Conservation (phyloP, 1,140 invertebrate species). For the Trichonephila clavipes region DNA sequence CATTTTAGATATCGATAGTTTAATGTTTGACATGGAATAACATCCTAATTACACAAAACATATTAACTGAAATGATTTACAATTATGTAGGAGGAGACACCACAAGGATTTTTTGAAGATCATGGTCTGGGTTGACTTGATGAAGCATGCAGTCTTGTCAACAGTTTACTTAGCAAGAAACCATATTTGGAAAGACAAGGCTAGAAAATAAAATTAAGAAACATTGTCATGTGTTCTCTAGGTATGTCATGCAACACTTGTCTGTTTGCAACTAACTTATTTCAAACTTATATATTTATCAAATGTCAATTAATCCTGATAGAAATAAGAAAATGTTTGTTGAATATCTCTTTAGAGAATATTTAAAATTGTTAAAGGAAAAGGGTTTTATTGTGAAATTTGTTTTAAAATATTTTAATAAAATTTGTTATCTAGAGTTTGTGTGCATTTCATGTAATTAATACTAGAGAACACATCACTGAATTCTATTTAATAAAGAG, state of each 20-base stretch:
- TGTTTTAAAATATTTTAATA: slow-evolving; percentile 67
- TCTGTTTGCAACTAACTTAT: slow-evolving; percentile 28
- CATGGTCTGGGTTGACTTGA: slow-evolving; percentile 93
- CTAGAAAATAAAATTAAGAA: slow-evolving; percentile 27
- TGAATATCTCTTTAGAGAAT: slow-evolving; percentile 8
- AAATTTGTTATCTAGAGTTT: slow-evolving; percentile 59
- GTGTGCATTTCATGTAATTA: slow-evolving; percentile 43
- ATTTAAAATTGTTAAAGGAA: slow-evolving; percentile 30
- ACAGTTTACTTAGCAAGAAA: slow-evolving; percentile 49
- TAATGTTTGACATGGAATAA: not conserved
- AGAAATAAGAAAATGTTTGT: not conserved
- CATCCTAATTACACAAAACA: slow-evolving; percentile 8
- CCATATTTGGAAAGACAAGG: slow-evolving; percentile 55
- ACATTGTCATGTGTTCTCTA: slow-evolving; percentile 72
- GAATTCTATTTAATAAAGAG: too few relatives aligned
- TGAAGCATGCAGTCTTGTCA: not conserved
- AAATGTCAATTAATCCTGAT: slow-evolving; percentile 22
- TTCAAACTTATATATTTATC: slow-evolving; percentile 45
- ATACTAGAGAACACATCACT: slow-evolving; percentile 69
- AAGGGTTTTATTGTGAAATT: slow-evolving; percentile 48
- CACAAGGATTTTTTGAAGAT: slow-evolving; percentile 99
- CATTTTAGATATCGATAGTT: not conserved
- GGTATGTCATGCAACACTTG: slow-evolving; percentile 48
- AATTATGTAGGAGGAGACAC: slow-evolving; percentile 95
- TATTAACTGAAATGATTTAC: slow-evolving; percentile 48